phyloP scores from a whole-genome alignment of 2,797 vertebrate genomes.

The Poecilia picta region DNA sequence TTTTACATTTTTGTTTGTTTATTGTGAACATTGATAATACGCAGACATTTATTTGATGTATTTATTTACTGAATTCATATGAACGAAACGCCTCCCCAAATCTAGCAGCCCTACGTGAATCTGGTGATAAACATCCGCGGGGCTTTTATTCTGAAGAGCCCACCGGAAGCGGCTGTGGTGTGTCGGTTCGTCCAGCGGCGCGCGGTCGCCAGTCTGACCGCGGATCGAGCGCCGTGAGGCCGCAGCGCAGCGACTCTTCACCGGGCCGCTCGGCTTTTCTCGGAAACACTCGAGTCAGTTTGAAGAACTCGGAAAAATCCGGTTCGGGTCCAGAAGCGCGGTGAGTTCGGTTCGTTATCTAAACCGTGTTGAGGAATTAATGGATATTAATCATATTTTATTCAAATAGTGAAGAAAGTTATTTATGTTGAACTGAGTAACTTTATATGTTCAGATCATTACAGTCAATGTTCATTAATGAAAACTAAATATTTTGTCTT shows the following conservation, averaged over 20 bases:
- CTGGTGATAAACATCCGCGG: background rate
- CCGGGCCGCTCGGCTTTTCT: slow-evolving; percentile 11
- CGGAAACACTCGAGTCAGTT: background rate
- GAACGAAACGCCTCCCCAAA: no score
- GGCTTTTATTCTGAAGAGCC: slow-evolving; percentile 22
- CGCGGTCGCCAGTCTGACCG: background rate
- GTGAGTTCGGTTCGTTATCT: background rate
- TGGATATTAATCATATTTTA: background rate
- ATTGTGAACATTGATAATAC: no score
- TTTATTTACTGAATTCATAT: no score
- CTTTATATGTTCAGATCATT: background rate
- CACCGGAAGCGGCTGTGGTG: background rate
- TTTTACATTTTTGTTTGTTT: no score
- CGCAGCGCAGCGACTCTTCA: background rate
- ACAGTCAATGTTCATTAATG: background rate
- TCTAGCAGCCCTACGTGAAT: background rate
- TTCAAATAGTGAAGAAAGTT: background rate
- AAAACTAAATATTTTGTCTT: background rate
- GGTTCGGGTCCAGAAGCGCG: background rate
- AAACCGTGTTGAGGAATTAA: background rate
- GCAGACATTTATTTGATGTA: no score
- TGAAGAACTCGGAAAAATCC: background rate
- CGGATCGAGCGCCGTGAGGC: background rate
- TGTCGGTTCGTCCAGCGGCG: background rate
- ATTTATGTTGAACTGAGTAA: background rate